These are phyloP conservation scores for Amblyopsis rosae DNA, from an alignment of 2,113 vertebrate genomes.

Conservation along the genomic window DNA sequence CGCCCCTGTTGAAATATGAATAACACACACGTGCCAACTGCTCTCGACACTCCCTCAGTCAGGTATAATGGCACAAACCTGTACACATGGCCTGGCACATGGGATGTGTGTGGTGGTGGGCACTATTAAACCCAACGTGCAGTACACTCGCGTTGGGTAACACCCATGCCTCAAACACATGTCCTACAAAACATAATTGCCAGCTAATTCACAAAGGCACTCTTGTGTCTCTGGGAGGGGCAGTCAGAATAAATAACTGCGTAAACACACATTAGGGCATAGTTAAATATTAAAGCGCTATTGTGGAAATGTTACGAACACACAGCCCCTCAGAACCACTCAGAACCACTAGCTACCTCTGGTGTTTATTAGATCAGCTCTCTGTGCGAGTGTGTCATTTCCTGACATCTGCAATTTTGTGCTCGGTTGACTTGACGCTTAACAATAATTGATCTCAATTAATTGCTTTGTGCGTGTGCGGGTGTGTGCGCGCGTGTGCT, in stretches of 20 bases:
- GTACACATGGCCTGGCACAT: background rate
- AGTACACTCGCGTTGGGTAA: background rate
- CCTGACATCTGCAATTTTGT: constrained; percentile 25
- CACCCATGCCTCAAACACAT: background rate
- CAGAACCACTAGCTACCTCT: background rate
- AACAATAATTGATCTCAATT: constrained; percentile 38
- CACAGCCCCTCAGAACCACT: too few relatives aligned
- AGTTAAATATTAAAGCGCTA: background rate
- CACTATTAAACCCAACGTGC: background rate
- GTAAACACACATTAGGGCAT: background rate
- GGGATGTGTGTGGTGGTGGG: background rate
- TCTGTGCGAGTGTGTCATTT: constrained; percentile 12
- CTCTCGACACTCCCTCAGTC: background rate
- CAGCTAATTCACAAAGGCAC: background rate
- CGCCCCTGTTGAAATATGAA: background rate
- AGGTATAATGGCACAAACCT: constrained; percentile 13
- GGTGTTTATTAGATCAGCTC: background rate
- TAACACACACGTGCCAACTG: background rate
- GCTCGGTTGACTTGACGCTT: constrained; percentile 9
- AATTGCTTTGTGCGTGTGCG: constrained; percentile 13
- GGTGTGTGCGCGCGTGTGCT: constrained; percentile 15
- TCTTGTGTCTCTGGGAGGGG: background rate
- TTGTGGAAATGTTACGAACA: background rate
- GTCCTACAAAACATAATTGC: background rate
- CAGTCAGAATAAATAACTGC: background rate